Base-by-base conservation (phyloP, 2,797 vertebrate genomes). In the Pseudochromis fuscus region DNA sequence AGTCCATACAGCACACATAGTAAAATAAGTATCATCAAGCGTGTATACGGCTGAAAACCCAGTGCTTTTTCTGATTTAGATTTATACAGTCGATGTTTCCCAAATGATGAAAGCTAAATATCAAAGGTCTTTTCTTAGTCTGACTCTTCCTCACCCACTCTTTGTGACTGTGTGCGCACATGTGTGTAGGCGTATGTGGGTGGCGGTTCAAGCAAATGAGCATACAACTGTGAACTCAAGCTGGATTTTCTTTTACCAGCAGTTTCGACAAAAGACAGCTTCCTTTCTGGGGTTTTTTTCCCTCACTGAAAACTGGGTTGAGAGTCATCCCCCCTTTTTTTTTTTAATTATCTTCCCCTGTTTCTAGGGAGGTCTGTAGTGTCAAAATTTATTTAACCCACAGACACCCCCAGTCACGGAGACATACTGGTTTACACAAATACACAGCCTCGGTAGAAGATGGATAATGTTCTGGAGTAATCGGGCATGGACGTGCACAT, bases 171-270 rank as follows among this genome's bases (percentile, higher is more conserved):
- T 67, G 70, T 42, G 63, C 38, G 10, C 72, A 25, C 31, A 25
- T 73, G 38, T 67, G 58, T 31, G 83, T 75, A 24, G 75, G 79
- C 23, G 79, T 76, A 69, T 0, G 82, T 74, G 33, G 84, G 81
- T 11, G 50, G 60, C 11, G 49, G 68, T 67, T 82, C 74, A 64
- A 49, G 69, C 75, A 78, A 84, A 75, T 75, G 72, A 87, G 81
- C 63, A 33, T 5, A 53, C 38, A 75, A 37, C 72, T 59, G 53
- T 67, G 77, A 87, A 70, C 75, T 60, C 35, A 21, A 42, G 71
- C 61, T 75, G 67, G 46, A 83, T 78, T 79, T n/a, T 58, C 49
- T 67, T 70, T 67, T 44, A 57, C 37, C 37, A 64, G 33, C 51
- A 45, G 23, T 61, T 72, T 67, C 42, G 50, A 40, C 15, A 3